phyloP scores from a whole-genome alignment of 2,113 vertebrate species.

The Prietella phreatophila region DNA sequence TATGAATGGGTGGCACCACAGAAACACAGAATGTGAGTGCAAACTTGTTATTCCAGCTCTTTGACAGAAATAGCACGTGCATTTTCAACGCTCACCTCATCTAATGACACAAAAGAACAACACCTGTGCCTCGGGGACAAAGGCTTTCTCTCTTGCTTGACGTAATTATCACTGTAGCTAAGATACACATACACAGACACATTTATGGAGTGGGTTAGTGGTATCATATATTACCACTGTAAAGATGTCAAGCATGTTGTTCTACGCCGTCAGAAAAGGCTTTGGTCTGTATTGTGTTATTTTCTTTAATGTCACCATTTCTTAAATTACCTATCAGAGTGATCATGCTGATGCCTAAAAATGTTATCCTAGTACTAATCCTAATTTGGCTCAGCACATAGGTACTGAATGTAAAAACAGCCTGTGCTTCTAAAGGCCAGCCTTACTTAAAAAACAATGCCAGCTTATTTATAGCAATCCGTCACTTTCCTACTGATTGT shows the following conservation, averaged over 20 bases:
- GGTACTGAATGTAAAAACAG: conserved; percentile 32
- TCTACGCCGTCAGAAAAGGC: not conserved
- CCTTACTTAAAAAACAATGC: conserved; percentile 32
- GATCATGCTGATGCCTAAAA: conserved; percentile 1
- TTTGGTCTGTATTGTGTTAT: not conserved
- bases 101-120: conserved; percentile 56
- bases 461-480: conserved; percentile 32
- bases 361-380: not conserved
- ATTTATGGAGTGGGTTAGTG: conserved; percentile 12
- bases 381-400: not conserved
- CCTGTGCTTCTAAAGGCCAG: conserved; percentile 7
- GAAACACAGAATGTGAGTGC: conserved; percentile 55
- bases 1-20: conserved; percentile 26
- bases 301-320: not conserved
- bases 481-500: not conserved
- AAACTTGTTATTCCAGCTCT: conserved; percentile 68
- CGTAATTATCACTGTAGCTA: conserved; percentile 5
- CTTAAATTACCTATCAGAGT: not conserved
- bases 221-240: conserved; percentile 55
- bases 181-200: conserved; percentile 25
- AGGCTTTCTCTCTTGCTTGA: conserved; percentile 41
- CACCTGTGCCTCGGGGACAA: conserved; percentile 33
- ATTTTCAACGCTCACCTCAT: conserved; percentile 35
- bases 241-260: conserved; percentile 48
- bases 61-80: conserved; percentile 25